phyloP scores from a whole-genome alignment of 2,113 vertebrate species.

The Rhegmatorhina hoffmannsi region DNA sequence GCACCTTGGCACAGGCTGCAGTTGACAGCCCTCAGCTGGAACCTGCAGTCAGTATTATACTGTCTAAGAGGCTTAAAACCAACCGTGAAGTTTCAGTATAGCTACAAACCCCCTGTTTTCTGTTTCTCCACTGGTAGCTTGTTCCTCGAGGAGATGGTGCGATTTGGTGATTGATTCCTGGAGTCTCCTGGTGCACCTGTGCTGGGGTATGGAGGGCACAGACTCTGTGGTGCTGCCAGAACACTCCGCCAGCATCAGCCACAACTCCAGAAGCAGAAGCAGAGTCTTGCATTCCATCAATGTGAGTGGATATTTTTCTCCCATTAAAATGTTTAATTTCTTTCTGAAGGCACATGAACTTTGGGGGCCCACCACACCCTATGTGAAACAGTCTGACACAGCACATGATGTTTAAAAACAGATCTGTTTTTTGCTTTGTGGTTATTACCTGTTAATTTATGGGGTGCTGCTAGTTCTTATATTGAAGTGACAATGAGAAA shows the following conservation, averaged over 20 bases:
- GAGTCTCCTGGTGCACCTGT: not conserved
- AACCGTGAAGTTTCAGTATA: not conserved
- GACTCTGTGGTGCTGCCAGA: fast-evolving
- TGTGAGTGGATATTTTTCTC: not conserved
- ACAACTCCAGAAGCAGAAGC: not conserved
- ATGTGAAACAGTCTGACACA: not conserved
- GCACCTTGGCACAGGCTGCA: not conserved
- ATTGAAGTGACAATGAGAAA: not conserved
- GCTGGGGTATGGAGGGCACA: not conserved
- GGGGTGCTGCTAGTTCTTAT: not conserved
- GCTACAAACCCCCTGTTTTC: not conserved
- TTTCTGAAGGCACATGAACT: not conserved
- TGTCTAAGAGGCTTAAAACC: slow-evolving; percentile 46
- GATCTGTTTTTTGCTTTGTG: not conserved
- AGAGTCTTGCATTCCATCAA: not conserved
- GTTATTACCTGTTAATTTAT: not conserved
- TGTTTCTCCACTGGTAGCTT: not conserved
- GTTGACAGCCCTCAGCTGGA: slow-evolving; percentile 42
- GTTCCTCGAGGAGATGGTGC: not conserved
- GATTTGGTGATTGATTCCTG: not conserved
- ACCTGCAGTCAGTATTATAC: not conserved
- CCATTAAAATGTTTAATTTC: not conserved
- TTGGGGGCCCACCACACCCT: not conserved
- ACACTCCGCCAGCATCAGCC: not conserved
- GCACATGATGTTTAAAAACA: not conserved